Conservation (phyloP, 2,113 vertebrate species). For the Dipodomys ordii region DNA sequence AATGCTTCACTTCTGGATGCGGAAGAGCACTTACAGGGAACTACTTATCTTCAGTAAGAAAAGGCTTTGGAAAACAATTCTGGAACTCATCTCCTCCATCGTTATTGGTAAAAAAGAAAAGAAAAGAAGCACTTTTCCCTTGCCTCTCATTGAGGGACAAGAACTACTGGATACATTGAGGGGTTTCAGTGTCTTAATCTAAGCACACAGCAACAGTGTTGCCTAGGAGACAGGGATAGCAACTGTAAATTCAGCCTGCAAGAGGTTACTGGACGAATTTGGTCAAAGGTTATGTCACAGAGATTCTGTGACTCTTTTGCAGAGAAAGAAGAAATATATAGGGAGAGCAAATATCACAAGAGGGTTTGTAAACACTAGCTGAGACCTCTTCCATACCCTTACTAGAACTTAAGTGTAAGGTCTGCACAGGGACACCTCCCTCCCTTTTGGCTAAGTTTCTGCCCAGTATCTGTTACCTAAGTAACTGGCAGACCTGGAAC, state of each 20-base stretch:
- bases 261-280: background rate
- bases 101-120: background rate
- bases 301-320: background rate
- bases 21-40: background rate
- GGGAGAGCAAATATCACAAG: background rate
- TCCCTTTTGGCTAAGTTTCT: too few species aligned
- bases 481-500: too few species aligned
- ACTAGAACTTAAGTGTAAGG: background rate
- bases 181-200: background rate
- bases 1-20: background rate
- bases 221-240: background rate
- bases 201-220: background rate
- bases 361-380: background rate
- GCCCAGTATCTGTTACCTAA: too few species aligned
- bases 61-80: background rate
- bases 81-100: background rate
- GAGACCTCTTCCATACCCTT: background rate
- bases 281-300: background rate
- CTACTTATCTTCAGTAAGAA: background rate
- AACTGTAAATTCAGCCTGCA: background rate
- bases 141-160: conserved; percentile 6
- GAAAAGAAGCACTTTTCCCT: background rate
- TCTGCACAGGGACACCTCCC: too few species aligned
- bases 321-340: background rate
- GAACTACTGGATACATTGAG: background rate